Evolutionary conservation across 2,888 invertebrate species (phyloP), one percentile per base, ranked within the genome.

Genomic region (Trachelus tabidus): DNA sequence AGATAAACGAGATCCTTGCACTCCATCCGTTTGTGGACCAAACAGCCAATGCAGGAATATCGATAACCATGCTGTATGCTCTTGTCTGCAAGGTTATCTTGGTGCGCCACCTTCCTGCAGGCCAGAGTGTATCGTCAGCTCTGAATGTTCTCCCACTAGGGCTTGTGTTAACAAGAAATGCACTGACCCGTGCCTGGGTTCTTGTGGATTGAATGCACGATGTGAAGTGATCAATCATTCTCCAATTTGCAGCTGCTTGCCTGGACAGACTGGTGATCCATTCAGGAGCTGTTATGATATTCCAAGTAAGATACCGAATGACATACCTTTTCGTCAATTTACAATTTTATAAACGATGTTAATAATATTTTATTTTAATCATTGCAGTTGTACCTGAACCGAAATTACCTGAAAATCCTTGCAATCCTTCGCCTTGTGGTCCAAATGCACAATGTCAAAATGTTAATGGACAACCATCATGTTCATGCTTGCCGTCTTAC

Each of bases 391-490:
- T 90, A 87, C 89, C 91, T 69, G 88, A 88, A 86, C 89, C 90
- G 69, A 89, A 91, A 37, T 85, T 85, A 75, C 89, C 91, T 84
- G 83, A 92, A 86, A 92, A 95, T 89, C 96, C 96, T 12, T 97
- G 97, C 87, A 92, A 93, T 80, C 96, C 96, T 79, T 95, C 95
- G 69, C 97, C 97, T 0, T 97, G 97, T 92, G 97, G 97, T 79
- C 95, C 96, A 1, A 96, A 97, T 90, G 94, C 97, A 4, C 92
- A 95, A 81, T 97, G 97, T 88, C 92, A 94, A 84, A 93, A 94
- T 81, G 92, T 93, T 77, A 94, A 95, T 77, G 94, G 93, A 73
- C 93, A 93, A 85, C 94, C 96, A 73, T 94, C 95, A 31, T 97
- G 97, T 87, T 94, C 95, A 82, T 97, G 97, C 88, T 91, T 95